Conservation (phyloP, 2,113 vertebrate species). For the Pomatostomus ruficeps region DNA sequence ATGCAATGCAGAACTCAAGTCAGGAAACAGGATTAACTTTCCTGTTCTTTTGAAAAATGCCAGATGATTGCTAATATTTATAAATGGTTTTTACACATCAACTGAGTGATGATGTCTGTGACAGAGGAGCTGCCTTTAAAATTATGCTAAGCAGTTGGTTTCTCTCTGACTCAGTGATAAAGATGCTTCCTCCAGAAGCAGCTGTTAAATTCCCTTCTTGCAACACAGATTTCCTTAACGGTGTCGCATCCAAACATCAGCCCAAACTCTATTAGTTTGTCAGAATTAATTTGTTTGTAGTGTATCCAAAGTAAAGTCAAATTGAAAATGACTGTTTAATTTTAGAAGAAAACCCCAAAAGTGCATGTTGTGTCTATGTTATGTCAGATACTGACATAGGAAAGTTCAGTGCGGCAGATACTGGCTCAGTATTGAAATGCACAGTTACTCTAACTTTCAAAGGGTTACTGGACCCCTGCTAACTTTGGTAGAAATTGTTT, state of each 20-base stretch:
- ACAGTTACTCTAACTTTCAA: background rate
- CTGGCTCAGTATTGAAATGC: background rate
- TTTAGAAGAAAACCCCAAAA: background rate
- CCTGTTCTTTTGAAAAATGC: conserved; percentile 58
- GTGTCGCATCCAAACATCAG: background rate
- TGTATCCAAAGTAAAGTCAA: background rate
- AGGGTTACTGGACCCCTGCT: background rate
- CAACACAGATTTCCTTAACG: background rate
- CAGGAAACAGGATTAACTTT: conserved; percentile 60
- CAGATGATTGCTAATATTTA: conserved; percentile 61
- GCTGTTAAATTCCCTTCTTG: conserved; percentile 39
- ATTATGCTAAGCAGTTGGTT: conserved; percentile 32
- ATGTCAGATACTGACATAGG: background rate
- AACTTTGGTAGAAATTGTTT: background rate
- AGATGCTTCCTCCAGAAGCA: conserved; percentile 48
- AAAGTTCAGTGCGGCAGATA: background rate
- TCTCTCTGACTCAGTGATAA: conserved; percentile 50
- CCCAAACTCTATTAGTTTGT: background rate
- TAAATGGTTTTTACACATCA: conserved; percentile 52
- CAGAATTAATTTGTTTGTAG: conserved; percentile 2
- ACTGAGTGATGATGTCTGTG: conserved; percentile 18
- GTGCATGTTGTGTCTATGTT: background rate
- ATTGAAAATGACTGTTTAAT: conserved; percentile 6
- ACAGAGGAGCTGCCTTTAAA: conserved; percentile 23
- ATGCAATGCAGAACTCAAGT: conserved; percentile 31